Base-by-base conservation (phyloP, 1,140 invertebrate species). In the Nylanderia fulva region DNA sequence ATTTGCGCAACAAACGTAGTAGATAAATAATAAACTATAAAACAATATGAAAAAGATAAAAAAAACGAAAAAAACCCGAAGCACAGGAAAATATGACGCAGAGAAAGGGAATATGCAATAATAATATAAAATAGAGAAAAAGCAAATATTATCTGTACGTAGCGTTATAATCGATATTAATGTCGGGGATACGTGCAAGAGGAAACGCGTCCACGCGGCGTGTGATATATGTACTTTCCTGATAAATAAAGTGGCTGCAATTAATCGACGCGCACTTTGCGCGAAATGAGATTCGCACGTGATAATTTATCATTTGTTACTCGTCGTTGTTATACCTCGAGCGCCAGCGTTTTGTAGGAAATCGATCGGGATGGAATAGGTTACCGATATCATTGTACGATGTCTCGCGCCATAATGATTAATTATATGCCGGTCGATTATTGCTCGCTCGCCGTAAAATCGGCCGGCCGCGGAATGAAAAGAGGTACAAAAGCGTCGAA, bases 261-360 rank as follows among this genome's bases (percentile, higher is more conserved):
- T 58, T 82, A 82, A 82, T 82, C 77, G 77, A 72, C 66, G 71
- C 39, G 77, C 36, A 82, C 77, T 72, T 82, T 58, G 18, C 77
- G 52, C 77, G 24, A 82, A 71, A 58, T 72, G 66, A 48, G 66
- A 71, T 72, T 71, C 52, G 52, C 39, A 71, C 52, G 27, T n/a
- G 36, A 82, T 82, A 82, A 82, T 79, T 79, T 79, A 79, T 79
- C 76, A 56, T 18, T 48, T 48, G 45, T 48, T 48, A 68, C 63
- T 79, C 76, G 33, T 79, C 61, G 36, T 7, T 27, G 42, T 79
- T 39, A 36, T 58, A 42, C 1, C 1, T 69, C 48, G 77, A 18
- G 33, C 33, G 64, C 36, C 42, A 27, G n/a, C n/a, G n/a, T 60
- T 82, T 82, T 82, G 36, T 58, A 72, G 29, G 6, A n/a, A n/a